These are phyloP conservation scores for Eilema griseolum DNA, from an alignment of 2,888 invertebrate species.

Conservation along the genomic window DNA sequence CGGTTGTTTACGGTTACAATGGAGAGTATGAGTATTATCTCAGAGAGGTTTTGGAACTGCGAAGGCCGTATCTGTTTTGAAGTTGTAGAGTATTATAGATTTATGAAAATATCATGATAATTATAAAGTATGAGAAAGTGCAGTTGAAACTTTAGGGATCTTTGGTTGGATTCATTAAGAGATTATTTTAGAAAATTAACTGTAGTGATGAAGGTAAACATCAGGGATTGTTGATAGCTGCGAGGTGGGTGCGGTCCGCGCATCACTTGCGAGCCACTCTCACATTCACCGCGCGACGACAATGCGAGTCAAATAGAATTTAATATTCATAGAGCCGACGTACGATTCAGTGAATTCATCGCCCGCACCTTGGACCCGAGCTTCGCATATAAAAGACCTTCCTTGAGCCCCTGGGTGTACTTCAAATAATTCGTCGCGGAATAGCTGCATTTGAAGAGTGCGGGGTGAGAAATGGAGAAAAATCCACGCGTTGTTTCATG, in stretches of 20 bases:
- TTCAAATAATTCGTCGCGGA: conserved; percentile 82
- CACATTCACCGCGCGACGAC: conserved; percentile 78
- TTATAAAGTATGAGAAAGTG: neutral
- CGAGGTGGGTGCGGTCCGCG: conserved; percentile 42
- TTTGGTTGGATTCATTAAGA: conserved; percentile 6
- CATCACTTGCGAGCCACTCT: conserved; percentile 60
- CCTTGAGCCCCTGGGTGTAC: conserved; percentile 77
- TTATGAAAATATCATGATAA: neutral
- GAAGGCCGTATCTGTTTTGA: conserved; percentile 53
- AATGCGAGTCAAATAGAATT: conserved; percentile 84
- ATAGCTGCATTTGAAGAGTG: conserved; percentile 78
- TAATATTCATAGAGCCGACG: conserved; percentile 85
- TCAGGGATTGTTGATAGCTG: conserved; percentile 49
- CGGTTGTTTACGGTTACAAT: conserved; percentile 79
- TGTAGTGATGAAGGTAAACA: conserved; percentile 33
- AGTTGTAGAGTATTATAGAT: neutral
- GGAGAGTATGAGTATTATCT: conserved; percentile 68
- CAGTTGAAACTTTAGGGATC: neutral
- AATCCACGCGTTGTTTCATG: conserved; percentile 75
- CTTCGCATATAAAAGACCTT: conserved; percentile 83
- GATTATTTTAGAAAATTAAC: conserved; percentile 15
- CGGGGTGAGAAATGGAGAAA: conserved; percentile 70
- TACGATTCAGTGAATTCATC: conserved; percentile 85
- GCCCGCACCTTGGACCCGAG: conserved; percentile 82
- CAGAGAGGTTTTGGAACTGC: conserved; percentile 63